Percentiles rank a stretch among this genome's conserved stretches.
Conservation (phyloP, 92 coral and sea anemone genomes). For the Hydrozoanthus gracilis region DNA sequence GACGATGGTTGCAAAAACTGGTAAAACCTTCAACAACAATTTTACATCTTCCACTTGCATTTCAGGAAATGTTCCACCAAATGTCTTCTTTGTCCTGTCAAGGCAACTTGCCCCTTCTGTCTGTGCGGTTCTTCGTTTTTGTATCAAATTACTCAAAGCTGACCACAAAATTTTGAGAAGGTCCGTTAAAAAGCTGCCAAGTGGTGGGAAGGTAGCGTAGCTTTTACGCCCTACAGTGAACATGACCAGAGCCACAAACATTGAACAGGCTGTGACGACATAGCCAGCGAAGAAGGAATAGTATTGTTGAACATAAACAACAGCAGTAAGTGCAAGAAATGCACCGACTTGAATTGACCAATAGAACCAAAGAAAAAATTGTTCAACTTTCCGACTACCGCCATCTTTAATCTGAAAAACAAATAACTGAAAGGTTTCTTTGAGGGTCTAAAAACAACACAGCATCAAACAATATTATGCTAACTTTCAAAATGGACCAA, state of each 20-base stretch:
- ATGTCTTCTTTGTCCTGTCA: conserved; percentile 76
- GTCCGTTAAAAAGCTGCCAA: conserved; percentile 80
- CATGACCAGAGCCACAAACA: conserved; percentile 66
- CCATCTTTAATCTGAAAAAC: conserved; percentile 47
- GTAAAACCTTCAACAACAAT: conserved; percentile 69
- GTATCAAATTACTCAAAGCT: conserved; percentile 49
- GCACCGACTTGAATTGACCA: conserved; percentile 96
- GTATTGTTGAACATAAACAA: conserved; percentile 80
- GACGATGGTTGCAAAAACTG: conserved; percentile 73
- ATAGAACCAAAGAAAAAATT: conserved; percentile 92
- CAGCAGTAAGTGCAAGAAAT: conserved; percentile 71
- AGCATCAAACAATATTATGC: no score
- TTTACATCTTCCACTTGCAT: conserved; percentile 90
- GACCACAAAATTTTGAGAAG: conserved; percentile 61
- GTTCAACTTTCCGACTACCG: conserved; percentile 80
- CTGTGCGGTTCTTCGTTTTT: conserved; percentile 10
- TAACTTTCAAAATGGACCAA: no score
- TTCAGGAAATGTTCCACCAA: conserved; percentile 73
- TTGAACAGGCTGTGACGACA: conserved; percentile 76
- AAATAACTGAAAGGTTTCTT: background rate
- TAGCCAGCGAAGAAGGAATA: conserved; percentile 76
- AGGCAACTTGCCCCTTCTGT: conserved; percentile 65
- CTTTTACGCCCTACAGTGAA: conserved; percentile 75
- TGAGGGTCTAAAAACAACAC: background rate
- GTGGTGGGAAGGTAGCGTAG: conserved; percentile 71